A percentile compares a stretch with the other conserved stretches of the same genome.
Conservation (phyloP, 2,113 vertebrate species). For the Lampris megalopsis region DNA sequence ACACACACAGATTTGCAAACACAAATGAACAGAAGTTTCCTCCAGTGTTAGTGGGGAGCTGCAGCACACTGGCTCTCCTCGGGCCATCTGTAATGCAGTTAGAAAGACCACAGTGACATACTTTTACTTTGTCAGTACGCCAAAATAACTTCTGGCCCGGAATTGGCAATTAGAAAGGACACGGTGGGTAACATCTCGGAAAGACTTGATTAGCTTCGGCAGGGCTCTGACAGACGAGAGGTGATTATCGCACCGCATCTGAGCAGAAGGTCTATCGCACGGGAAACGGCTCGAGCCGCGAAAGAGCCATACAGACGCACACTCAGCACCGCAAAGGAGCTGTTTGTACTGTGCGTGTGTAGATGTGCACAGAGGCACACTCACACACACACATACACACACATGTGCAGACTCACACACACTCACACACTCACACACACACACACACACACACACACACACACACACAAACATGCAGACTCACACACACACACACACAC, state of each 20-base stretch:
- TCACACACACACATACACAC: too few species aligned
- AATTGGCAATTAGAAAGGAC: constrained; percentile 55
- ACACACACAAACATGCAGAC: neutral
- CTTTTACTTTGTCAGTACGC: constrained; percentile 23
- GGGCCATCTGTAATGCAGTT: constrained; percentile 10
- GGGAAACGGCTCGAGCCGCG: constrained; percentile 1
- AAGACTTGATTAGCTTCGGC: constrained; percentile 54
- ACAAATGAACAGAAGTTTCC: constrained; percentile 6
- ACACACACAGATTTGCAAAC: neutral
- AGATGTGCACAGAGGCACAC: too few species aligned
- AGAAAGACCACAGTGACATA: constrained; percentile 25
- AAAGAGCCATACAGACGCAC: neutral
- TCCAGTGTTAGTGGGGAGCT: constrained; percentile 27
- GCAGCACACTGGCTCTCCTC: constrained; percentile 22
- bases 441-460: constrained; percentile 21
- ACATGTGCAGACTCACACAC: too few species aligned
- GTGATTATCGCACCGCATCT: constrained; percentile 41
- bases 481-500: neutral
- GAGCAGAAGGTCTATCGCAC: constrained; percentile 37
- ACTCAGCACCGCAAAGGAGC: too few species aligned
- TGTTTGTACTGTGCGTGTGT: too few species aligned
- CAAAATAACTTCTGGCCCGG: constrained; percentile 33
- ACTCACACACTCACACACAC: too few species aligned
- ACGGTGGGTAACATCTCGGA: constrained; percentile 51
- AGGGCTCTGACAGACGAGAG: constrained; percentile 38